Base-by-base conservation (phyloP, 1,140 invertebrate species). In the Dysdera silvatica region DNA sequence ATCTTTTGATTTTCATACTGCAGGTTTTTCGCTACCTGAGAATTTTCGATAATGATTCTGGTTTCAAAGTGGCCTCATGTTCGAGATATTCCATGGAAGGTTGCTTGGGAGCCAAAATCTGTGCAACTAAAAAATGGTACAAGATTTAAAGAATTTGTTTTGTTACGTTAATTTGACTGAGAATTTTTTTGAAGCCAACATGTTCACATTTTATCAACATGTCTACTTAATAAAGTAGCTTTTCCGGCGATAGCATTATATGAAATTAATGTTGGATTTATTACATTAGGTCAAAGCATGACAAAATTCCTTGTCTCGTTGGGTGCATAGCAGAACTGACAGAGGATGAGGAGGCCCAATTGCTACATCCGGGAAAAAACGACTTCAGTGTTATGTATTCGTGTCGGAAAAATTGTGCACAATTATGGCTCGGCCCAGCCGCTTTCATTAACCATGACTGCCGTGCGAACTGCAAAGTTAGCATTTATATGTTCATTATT, bases 401-500 rank as follows among this genome's bases (percentile, higher is more conserved):
- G 71, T 96, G 91, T 78, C 82, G 95, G 59, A 99, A 99, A 80
- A 97, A 98, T 78, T 97, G 95, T 80, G 95, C 96, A 29, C 96
- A 99, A 75, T 80, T 99, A 2, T 99, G 96, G 96, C 82, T 99
- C 26, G 96, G 96, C 41, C 95, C 96, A 45, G 96, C 94, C 26
- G 95, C 96, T 33, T 99, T 95, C 71, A 98, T 99, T 54, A 99
- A 99, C 78, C 96, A 99, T 78, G 96, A 99, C 76, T 99, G 96
- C 75, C 80, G 91, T 66, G 87, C 96, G 20, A 99, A 96, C 74
- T 97, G 94, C 79, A 95, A 85, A 68, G 78, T 80, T 67, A 70
- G 12, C n/a, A 49, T 14, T 18, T 2, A n/a, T n/a, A n/a, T n/a
- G n/a, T n/a, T n/a, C n/a, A n/a, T n/a, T n/a, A n/a, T n/a, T n/a